These are phyloP conservation scores for Nothocercus julius DNA, from an alignment of 2,113 vertebrate species.

Conservation along the genomic window DNA sequence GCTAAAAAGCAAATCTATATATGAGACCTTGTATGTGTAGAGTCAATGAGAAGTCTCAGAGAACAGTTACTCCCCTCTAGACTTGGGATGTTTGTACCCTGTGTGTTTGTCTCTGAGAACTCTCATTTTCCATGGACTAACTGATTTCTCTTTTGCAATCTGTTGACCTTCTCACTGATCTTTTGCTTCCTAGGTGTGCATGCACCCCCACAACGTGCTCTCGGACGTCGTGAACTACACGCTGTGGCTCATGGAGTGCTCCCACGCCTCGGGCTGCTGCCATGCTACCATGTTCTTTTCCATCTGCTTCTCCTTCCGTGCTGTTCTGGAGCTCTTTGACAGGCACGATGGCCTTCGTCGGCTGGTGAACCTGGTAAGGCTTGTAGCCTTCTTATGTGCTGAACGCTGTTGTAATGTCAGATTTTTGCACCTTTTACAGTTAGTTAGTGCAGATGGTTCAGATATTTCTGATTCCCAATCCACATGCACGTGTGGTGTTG, in stretches of 20 bases:
- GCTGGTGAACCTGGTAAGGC: slow-evolving; percentile 93
- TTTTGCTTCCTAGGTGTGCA: slow-evolving; percentile 88
- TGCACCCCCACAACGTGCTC: slow-evolving; percentile 92
- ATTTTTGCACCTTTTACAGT: background rate
- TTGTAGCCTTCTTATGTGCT: background rate
- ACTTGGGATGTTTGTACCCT: background rate
- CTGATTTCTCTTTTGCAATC: background rate
- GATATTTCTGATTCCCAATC: background rate
- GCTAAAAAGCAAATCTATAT: background rate
- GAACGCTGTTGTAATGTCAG: background rate
- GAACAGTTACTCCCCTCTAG: background rate
- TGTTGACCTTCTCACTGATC: background rate
- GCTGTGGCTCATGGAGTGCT: slow-evolving; percentile 97
- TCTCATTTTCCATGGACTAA: background rate
- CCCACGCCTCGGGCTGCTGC: slow-evolving; percentile 97
- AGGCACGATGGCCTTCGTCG: slow-evolving; percentile 94
- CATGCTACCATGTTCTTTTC: slow-evolving; percentile 99
- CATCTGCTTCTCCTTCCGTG: slow-evolving; percentile 97
- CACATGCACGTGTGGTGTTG: fast-evolving
- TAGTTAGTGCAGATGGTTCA: background rate
- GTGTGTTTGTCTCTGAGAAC: background rate
- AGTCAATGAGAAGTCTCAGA: background rate
- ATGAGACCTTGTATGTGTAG: background rate
- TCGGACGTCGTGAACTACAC: slow-evolving; percentile 97
- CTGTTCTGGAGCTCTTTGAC: slow-evolving; percentile 96